phyloP scores from a whole-genome alignment of 2,797 vertebrate genomes.

The Gobionotothen gibberifrons region DNA sequence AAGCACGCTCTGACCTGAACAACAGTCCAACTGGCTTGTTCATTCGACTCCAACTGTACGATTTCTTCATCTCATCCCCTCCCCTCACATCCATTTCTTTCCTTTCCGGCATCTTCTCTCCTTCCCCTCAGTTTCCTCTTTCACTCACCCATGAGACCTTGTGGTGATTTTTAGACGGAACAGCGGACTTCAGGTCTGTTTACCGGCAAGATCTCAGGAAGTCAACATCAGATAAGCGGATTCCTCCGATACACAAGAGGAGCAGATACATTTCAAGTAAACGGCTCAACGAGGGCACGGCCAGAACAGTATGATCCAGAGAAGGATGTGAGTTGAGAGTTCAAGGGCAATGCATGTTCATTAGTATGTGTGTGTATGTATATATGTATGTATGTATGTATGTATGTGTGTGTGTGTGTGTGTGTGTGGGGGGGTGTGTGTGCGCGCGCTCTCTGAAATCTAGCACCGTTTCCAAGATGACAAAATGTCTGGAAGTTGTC shows the following conservation, averaged over 20 bases:
- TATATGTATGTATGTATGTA: not conserved
- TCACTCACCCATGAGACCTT: slow-evolving; percentile 64
- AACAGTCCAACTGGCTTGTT: slow-evolving; percentile 28
- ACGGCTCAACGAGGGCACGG: slow-evolving; percentile 45
- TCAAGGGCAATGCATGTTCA: slow-evolving; percentile 63
- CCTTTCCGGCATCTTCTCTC: slow-evolving; percentile 60
- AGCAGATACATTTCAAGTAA: slow-evolving; percentile 74
- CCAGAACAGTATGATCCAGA: slow-evolving; percentile 59
- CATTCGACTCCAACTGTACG: slow-evolving; percentile 23
- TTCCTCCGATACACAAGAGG: slow-evolving; percentile 75
- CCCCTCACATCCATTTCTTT: slow-evolving; percentile 37
- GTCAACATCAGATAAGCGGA: slow-evolving; percentile 80
- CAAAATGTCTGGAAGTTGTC: slow-evolving; percentile 55
- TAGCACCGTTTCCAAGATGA: slow-evolving; percentile 48
- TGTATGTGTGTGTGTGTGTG: not conserved
- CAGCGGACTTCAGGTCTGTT: slow-evolving; percentile 69
- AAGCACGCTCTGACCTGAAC: slow-evolving; percentile 35
- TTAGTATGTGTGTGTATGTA: slow-evolving; percentile 3
- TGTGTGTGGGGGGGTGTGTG: not conserved
- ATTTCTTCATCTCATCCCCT: slow-evolving; percentile 42
- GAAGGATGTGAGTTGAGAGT: slow-evolving; percentile 70
- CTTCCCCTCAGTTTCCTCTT: slow-evolving; percentile 67
- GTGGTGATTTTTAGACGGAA: slow-evolving; percentile 55
- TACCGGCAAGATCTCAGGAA: slow-evolving; percentile 78
- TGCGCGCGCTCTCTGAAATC: not conserved